Conservation (phyloP, 2,888 invertebrate genomes). For the Poecilobothrus nobilitatus region DNA sequence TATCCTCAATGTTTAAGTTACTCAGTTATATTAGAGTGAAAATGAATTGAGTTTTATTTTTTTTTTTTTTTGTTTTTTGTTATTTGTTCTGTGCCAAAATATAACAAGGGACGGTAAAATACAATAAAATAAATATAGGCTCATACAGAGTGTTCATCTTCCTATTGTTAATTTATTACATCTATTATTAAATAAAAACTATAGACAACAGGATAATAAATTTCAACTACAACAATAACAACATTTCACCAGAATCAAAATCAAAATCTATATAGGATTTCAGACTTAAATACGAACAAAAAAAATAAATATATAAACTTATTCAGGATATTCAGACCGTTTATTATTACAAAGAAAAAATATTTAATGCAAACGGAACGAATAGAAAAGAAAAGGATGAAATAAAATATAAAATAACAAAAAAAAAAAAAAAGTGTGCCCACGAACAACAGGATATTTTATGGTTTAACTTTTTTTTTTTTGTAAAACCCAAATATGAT, state of each 20-base stretch:
- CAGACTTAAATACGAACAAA: too few relatives aligned
- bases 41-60: background rate
- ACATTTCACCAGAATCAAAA: background rate
- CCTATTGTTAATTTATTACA: constrained; percentile 1
- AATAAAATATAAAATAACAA: background rate
- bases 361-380: background rate
- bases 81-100: background rate
- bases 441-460: constrained; percentile 4
- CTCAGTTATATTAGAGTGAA: background rate
- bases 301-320: too few relatives aligned
- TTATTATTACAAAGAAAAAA: background rate
- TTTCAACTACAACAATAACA: background rate
- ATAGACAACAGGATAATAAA: background rate
- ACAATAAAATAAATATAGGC: background rate
- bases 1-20: background rate
- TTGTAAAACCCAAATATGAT: background rate
- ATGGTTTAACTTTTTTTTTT: background rate
- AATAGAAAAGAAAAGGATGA: background rate
- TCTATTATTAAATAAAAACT: constrained; percentile 4
- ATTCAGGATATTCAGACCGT: constrained; percentile 2
- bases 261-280: background rate
- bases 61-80: too few relatives aligned
- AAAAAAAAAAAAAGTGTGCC: background rate
- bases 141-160: constrained; percentile 1
- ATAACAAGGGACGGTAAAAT: background rate